Conservation (phyloP, 2,113 vertebrate genomes). For the Percina caprodes region DNA sequence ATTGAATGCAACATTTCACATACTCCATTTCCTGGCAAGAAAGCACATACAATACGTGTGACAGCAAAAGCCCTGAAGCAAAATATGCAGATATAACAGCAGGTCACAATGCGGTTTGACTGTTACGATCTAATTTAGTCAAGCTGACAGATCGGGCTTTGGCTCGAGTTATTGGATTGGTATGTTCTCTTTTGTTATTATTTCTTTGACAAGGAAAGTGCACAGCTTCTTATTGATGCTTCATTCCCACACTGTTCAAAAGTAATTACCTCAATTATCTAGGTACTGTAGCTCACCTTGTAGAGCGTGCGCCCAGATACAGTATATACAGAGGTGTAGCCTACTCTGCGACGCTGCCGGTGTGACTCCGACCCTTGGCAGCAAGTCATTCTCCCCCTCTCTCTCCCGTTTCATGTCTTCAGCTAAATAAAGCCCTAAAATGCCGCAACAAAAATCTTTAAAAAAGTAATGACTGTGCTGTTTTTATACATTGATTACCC, state of each 20-base stretch:
- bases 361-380: too few species aligned
- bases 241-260: neutral
- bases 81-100: neutral
- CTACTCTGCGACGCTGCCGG: too few species aligned
- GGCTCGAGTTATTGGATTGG: neutral
- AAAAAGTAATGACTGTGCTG: too few species aligned
- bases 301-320: too few species aligned
- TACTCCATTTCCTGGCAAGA: neutral
- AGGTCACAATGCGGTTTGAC: neutral
- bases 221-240: neutral
- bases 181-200: conserved; percentile 4
- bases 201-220: neutral
- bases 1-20: neutral
- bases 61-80: conserved; percentile 9
- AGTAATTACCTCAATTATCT: neutral
- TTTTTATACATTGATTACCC: too few species aligned
- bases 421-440: too few species aligned
- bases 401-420: too few species aligned
- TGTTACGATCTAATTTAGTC: conserved; percentile 19
- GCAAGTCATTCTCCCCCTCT: too few species aligned
- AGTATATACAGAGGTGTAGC: too few species aligned
- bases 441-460: too few species aligned
- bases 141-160: neutral
- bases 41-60: neutral
- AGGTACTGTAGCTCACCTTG: too few species aligned